phyloP scores from a whole-genome alignment of 1,140 invertebrate genomes.

The Hyles vespertilio region DNA sequence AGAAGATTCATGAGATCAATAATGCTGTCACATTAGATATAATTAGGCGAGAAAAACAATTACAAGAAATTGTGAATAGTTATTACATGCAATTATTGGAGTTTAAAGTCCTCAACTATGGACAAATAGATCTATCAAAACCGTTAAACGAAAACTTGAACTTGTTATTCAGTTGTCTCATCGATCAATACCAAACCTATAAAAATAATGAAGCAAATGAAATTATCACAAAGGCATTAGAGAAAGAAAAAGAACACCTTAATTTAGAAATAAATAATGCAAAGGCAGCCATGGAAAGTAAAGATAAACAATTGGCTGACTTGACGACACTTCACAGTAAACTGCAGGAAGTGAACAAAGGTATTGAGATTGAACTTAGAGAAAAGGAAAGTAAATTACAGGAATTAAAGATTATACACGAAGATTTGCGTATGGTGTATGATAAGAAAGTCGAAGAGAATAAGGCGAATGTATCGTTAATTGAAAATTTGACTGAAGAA shows the following conservation, averaged over 20 bases:
- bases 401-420: conserved; percentile 24
- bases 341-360: conserved; percentile 27
- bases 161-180: conserved; percentile 30
- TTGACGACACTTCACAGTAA: conserved; percentile 23
- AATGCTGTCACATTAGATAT: conserved; percentile 55
- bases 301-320: conserved; percentile 32
- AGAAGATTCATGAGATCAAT: conserved; percentile 53
- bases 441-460: conserved; percentile 46
- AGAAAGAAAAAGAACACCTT: background rate
- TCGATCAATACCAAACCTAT: conserved; percentile 21
- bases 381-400: conserved; percentile 32
- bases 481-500: conserved; percentile 39
- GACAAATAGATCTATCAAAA: conserved; percentile 32
- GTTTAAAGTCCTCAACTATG: conserved; percentile 28
- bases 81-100: conserved; percentile 35
- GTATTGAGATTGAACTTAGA: conserved; percentile 20
- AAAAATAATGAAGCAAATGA: too few species aligned
- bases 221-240: conserved; percentile 5
- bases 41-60: conserved; percentile 42
- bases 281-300: conserved; percentile 30
- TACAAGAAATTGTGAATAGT: conserved; percentile 31
- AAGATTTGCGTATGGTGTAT: conserved; percentile 39
- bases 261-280: conserved; percentile 29
- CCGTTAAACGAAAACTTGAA: conserved; percentile 32
- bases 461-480: conserved; percentile 26